A percentile compares a stretch with the other conserved stretches of the same genome.
Conservation (phyloP, 1,140 invertebrate species). For the Zaprionus inermis region DNA sequence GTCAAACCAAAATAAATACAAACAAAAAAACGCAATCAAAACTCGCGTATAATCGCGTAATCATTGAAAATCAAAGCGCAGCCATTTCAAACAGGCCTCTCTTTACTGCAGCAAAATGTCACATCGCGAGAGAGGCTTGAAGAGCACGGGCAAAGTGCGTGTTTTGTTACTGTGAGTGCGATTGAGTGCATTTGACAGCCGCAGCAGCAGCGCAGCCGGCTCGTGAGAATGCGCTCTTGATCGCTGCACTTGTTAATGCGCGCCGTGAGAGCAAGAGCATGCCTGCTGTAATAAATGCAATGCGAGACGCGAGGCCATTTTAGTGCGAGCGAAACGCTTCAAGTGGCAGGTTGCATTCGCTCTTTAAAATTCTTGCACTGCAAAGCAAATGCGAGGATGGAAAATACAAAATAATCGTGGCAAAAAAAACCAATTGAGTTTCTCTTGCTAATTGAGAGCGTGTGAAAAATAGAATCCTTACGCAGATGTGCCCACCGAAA, state of each 20-base stretch:
- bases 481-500: conserved; percentile 65
- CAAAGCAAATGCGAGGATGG: neutral
- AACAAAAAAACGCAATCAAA: neutral
- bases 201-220: no score
- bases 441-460: conserved; percentile 51
- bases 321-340: neutral
- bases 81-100: neutral
- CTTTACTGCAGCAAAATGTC: neutral
- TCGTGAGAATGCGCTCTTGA: neutral
- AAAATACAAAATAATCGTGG: neutral
- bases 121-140: neutral
- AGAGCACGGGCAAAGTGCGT: neutral
- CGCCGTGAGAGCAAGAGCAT: neutral
- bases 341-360: neutral
- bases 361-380: neutral
- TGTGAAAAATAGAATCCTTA: conserved; percentile 70
- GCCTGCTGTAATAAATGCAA: neutral
- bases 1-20: neutral
- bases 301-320: neutral
- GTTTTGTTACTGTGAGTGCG: neutral
- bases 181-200: neutral
- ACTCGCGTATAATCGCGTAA: neutral
- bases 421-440: conserved; percentile 14
- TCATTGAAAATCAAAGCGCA: neutral
- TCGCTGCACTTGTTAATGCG: neutral